These are phyloP conservation scores for Artibeus lituratus DNA, from an alignment of 2,797 vertebrate genomes.

Conservation along the genomic window DNA sequence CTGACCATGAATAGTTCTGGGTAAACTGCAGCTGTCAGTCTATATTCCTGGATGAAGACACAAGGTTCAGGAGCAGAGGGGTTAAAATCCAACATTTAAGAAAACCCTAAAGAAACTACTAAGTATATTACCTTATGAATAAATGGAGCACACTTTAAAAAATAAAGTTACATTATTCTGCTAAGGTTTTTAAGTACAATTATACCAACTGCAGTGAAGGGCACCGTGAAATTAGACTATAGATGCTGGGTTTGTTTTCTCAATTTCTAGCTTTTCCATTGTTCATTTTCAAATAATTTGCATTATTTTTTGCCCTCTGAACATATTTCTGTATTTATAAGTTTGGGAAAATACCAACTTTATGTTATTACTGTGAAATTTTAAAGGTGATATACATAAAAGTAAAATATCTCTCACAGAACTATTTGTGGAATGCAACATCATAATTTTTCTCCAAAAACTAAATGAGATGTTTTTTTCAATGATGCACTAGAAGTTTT, in stretches of 20 bases:
- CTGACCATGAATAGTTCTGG: neutral
- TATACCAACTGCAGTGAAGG: neutral
- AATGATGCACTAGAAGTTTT: neutral
- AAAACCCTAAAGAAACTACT: neutral
- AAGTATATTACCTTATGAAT: neutral
- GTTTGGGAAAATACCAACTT: neutral
- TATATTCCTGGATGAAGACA: constrained; percentile 23
- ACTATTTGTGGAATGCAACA: neutral
- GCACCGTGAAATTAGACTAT: neutral
- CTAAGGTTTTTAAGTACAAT: neutral
- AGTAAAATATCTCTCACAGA: neutral
- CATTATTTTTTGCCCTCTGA: neutral
- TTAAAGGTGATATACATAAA: neutral
- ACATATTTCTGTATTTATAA: neutral
- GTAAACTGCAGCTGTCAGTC: constrained; percentile 37
- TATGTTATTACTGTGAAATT: neutral
- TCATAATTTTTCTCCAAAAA: neutral
- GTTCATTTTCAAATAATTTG: neutral
- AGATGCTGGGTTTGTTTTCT: neutral
- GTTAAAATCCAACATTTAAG: constrained; percentile 34
- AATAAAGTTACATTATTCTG: neutral
- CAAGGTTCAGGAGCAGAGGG: neutral
- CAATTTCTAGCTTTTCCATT: neutral
- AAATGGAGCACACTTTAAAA: neutral
- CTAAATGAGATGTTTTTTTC: neutral